A percentile compares a stretch with the other conserved stretches of the same genome.
These are phyloP conservation scores for Harpagus bidentatus DNA, from an alignment of 2,113 vertebrate species.

Conservation along the genomic window DNA sequence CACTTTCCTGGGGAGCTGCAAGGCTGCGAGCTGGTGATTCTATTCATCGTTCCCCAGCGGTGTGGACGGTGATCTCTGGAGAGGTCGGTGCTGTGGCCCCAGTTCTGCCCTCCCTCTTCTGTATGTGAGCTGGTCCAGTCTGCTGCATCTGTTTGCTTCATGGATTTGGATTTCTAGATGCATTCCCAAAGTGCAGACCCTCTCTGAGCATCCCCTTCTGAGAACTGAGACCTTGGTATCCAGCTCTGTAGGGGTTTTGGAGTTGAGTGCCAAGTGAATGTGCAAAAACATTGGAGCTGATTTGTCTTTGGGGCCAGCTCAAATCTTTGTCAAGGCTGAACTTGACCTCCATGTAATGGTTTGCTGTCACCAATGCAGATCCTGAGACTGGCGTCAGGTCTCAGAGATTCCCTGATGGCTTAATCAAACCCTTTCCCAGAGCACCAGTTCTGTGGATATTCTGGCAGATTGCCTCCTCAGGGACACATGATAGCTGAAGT, in stretches of 20 bases:
- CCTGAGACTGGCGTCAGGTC: neutral
- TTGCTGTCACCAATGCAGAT: neutral
- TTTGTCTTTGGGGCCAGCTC: neutral
- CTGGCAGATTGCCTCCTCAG: neutral
- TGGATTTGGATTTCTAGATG: neutral
- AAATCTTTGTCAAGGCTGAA: neutral
- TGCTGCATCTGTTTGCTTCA: neutral
- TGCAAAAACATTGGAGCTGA: neutral
- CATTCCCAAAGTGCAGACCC: neutral
- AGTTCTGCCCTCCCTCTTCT: neutral
- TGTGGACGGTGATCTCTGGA: neutral
- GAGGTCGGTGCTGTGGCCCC: neutral
- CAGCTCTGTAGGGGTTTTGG: neutral
- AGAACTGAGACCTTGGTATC: neutral
- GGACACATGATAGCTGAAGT: neutral
- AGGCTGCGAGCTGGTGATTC: neutral
- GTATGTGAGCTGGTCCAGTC: neutral
- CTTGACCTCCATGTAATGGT: neutral
- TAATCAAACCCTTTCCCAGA: slow-evolving; percentile 21
- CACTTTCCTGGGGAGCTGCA: neutral
- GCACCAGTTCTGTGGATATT: neutral
- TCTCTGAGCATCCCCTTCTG: neutral
- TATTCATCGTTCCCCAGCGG: neutral
- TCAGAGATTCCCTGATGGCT: neutral
- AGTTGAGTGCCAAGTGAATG: neutral